A percentile compares a stretch with the other conserved stretches of the same genome.
These are phyloP conservation scores for Ciconia boyciana DNA, from an alignment of 2,113 vertebrate species.

Conservation along the genomic window DNA sequence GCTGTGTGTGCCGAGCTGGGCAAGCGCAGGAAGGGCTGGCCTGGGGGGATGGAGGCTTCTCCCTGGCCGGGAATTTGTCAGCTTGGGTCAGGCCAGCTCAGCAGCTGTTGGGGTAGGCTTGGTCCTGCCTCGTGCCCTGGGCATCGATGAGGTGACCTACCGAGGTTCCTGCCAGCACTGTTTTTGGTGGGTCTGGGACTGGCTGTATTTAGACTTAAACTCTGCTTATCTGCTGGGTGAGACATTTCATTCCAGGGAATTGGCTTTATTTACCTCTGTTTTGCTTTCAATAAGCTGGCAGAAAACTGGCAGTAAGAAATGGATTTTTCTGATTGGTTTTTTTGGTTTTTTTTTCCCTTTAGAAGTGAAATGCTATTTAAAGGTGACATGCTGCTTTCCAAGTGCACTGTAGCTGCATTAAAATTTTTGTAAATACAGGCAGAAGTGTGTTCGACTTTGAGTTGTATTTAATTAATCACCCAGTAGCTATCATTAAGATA, in stretches of 20 bases:
- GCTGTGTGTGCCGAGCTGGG: neutral
- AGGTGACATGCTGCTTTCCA: neutral
- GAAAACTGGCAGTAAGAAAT: neutral
- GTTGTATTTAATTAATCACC: neutral
- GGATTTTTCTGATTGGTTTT: neutral
- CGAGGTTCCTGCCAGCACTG: neutral
- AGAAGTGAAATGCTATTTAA: neutral
- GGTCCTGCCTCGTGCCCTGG: neutral
- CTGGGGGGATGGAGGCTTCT: neutral
- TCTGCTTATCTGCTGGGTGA: neutral
- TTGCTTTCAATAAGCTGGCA: neutral
- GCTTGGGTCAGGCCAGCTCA: fast-evolving
- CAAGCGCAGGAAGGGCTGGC: neutral
- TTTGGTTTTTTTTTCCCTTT: neutral
- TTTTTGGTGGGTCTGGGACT: neutral
- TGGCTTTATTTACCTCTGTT: neutral
- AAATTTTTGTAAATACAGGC: fast-evolving
- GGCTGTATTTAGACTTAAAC: neutral
- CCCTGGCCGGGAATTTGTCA: neutral
- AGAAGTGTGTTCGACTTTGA: neutral
- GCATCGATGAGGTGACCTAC: neutral
- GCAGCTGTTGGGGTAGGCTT: neutral
- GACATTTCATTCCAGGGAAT: neutral
- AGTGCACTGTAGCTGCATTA: neutral
- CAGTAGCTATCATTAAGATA: neutral